Base-by-base conservation (phyloP, 2,888 invertebrate genomes). In the Spodoptera littoralis region DNA sequence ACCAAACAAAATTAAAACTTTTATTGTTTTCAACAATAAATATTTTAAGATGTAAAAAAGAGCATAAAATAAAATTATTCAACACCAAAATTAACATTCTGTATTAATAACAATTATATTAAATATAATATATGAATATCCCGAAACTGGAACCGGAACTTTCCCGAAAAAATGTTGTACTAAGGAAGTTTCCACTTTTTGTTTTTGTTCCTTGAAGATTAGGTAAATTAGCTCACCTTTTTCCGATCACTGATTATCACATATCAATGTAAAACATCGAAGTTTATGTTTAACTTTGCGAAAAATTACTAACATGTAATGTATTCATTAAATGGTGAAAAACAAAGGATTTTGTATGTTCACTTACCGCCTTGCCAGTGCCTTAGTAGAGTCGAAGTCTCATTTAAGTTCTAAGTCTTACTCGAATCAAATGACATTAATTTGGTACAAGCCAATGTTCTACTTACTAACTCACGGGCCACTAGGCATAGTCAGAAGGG, bases 401-500 rank as follows among this genome's bases (percentile, higher is more conserved):
- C n/a, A 41, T 41, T 30, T 54, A 43, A 45, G 11, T 4, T 43
- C 30, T 22, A 43, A 24, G 11, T 22, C 2, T 18, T 12, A 11
- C 41, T 56, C 8, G 46, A 6, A 56, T 24, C 3, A 50, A 44
- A 50, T 36, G 36, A 36, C 36, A 36, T 36, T 8, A 8, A 36
- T 9, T 36, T 36, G 36, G 36, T 36, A 46, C 9, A 43, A 43
- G 52, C 13, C 41, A 12, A 54, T 46, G 30, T 43, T 12, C 43
- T 22, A 12, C 9, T 11, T n/a, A 9, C 12, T 3, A 41, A 41
- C 41, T 53, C 41, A 30, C 12, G 43, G 46, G 43, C 41, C 30
- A 18, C 60, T 56, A 41, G 46, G 53, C 27, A 60, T 56, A 11
- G 56, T n/a, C 56, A 69, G 47, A 53, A 51, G 41, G 56, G 59